A percentile compares a stretch with the other conserved stretches of the same genome.
Conservation (phyloP, 2,113 vertebrate genomes). For the Sprattus sprattus region DNA sequence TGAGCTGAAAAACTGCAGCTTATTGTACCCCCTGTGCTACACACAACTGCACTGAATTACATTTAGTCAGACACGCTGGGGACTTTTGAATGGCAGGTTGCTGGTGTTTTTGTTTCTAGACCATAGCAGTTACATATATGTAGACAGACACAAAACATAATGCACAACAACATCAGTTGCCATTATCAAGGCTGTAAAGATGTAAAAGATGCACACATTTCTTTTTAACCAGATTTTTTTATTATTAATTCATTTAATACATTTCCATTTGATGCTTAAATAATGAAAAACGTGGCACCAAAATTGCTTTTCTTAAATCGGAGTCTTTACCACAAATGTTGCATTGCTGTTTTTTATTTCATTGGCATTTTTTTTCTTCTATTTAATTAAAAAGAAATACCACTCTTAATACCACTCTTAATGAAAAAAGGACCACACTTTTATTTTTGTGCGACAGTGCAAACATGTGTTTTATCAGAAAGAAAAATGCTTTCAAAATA, state of each 20-base stretch:
- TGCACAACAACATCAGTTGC: not conserved
- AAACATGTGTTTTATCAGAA: too few species aligned
- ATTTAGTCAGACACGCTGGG: not conserved
- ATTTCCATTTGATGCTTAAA: not conserved
- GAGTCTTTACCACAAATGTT: not conserved
- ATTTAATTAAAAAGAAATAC: too few species aligned
- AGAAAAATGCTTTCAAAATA: too few species aligned
- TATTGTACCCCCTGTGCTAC: not conserved
- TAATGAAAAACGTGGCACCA: not conserved
- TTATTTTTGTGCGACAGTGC: not conserved
- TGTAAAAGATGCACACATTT: not conserved
- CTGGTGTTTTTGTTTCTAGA: constrained; percentile 4
- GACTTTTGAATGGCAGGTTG: not conserved
- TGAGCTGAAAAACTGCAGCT: constrained; percentile 30
- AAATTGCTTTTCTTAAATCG: not conserved
- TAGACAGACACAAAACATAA: not conserved
- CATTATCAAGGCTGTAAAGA: not conserved
- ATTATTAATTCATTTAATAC: not conserved
- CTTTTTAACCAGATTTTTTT: not conserved
- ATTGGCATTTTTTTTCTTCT: too few species aligned
- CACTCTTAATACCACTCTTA: too few species aligned
- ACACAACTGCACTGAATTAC: constrained; percentile 14
- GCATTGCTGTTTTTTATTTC: not conserved
- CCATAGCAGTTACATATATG: not conserved
- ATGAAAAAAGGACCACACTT: not conserved